phyloP scores from a whole-genome alignment of 2,888 invertebrate genomes.

The Epinotia nisella region DNA sequence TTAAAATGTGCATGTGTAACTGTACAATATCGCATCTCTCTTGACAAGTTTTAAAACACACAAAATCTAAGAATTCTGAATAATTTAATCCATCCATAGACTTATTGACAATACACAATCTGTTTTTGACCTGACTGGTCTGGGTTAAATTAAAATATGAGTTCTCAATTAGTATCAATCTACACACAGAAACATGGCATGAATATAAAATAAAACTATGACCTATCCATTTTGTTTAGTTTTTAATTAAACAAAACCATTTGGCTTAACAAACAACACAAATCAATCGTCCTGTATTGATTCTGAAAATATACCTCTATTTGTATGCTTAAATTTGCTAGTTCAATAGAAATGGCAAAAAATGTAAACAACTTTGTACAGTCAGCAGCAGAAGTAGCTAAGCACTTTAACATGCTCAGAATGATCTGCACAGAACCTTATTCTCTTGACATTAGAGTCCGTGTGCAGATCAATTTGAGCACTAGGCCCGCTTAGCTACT shows the following conservation, averaged over 20 bases:
- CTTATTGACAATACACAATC: too few species aligned
- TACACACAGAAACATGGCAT: neutral
- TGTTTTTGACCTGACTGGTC: neutral
- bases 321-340: too few species aligned
- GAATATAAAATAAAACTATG: neutral
- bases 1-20: constrained; percentile 17
- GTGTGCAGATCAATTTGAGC: too few species aligned
- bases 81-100: neutral
- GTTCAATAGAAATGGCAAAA: too few species aligned
- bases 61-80: neutral
- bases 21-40: neutral
- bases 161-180: neutral
- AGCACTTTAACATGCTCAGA: too few species aligned
- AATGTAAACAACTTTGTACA: too few species aligned
- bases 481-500: too few species aligned
- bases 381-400: too few species aligned
- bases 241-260: neutral
- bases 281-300: neutral
- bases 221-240: neutral
- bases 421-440: too few species aligned
- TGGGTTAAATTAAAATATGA: neutral
- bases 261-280: neutral
- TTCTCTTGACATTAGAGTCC: too few species aligned
- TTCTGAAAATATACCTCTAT: too few species aligned
- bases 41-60: neutral